Percentiles rank a stretch among this genome's conserved stretches.
Evolutionary conservation across 2,888 invertebrate species (phyloP).

Genomic region (Ditula angustiorana): DNA sequence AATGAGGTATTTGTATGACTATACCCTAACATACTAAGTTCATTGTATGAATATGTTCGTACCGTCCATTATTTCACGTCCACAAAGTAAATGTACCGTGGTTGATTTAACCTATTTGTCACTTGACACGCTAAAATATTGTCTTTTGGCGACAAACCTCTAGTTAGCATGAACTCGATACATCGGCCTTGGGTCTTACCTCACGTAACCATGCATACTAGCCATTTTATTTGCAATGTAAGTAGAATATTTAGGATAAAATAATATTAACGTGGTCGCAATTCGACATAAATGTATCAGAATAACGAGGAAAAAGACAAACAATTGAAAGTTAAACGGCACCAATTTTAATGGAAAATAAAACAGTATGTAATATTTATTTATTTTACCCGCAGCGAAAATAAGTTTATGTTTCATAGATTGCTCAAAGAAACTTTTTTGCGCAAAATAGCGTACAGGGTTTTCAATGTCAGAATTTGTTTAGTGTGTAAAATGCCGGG

Average conservation of each 20-base stretch:
- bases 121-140: conserved; percentile 25
- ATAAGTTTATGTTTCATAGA: no score
- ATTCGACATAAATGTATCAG: background rate
- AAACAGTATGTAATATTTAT: no score
- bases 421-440: no score
- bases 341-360: no score
- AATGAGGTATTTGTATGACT: no score
- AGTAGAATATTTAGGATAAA: no score
- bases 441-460: no score
- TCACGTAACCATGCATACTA: background rate
- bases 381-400: no score
- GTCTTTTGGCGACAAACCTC: conserved; percentile 17
- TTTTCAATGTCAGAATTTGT: no score
- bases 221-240: background rate
- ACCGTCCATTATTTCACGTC: background rate
- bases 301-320: background rate
- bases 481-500: no score
- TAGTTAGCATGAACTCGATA: conserved; percentile 22
- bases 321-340: no score
- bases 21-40: background rate
- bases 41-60: background rate
- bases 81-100: conserved; percentile 12
- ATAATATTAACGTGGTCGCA: no score
- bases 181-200: conserved; percentile 15
- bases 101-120: conserved; percentile 19